Evolutionary conservation across 2,113 vertebrate species (phyloP), one percentile per base, ranked within the genome.

Genomic region (Dromas ardeola): DNA sequence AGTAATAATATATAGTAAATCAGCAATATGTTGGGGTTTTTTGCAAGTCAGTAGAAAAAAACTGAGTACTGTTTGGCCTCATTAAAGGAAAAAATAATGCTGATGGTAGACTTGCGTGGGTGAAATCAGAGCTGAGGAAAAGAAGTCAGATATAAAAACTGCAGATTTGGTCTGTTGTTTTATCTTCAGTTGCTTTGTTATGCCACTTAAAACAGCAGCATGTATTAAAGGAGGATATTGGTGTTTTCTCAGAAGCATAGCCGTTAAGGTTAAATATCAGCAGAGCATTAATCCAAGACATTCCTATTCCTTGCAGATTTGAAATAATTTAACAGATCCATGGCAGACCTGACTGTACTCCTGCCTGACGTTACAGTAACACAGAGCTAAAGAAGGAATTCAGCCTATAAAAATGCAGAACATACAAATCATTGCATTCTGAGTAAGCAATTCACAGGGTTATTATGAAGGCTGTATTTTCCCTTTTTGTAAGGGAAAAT

Each of bases 191-290:
- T 73, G 74, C 67, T 95, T 83, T 91, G 79, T 80, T 96, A 66
- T 81, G 81, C 45, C 0, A 6, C 67, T 83, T 90, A 93, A 88
- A 95, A 8, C 53, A 88, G 67, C 74, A 90, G 17, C 45, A 55
- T 4, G 5, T 69, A 62, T 26, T 47, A 52, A n/a, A 19, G 45
- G 32, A 45, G 15, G 23, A 61, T 72, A 70, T 34, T 23, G 47
- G 26, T 88, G 50, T 74, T 96, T 93, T 90, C 55, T 90, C 76
- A 93, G 56, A 94, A 92, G 82, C 27, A 21, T 18, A 65, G 50
- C 18, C 67, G 82, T 92, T 93, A 70, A 81, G 55, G 83, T 78
- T 93, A 88, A 94, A 72, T 73, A 93, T 21, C 90, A 93, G 53
- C 58, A 93, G 74, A 95, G 65, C 53, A 67, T 83, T 83, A 73